Base-by-base conservation (phyloP, 2,797 vertebrate species). In the Spheniscus humboldti region DNA sequence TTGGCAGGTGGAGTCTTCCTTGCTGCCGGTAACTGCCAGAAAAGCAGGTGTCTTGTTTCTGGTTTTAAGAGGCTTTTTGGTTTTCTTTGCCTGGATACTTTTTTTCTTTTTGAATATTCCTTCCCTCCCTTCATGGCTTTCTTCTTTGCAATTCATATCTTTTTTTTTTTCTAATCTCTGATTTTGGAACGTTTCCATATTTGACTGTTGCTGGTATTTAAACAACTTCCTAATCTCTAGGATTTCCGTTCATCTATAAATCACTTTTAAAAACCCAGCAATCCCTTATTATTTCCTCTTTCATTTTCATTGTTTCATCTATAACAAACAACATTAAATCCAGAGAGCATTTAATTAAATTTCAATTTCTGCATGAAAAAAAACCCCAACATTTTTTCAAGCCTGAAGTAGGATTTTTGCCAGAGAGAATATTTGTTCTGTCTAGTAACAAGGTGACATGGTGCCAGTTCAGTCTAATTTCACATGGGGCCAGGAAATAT, bases 181-280 rank as follows among this genome's bases (percentile, higher is more conserved):
- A 59, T 60, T 97, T 93, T 97, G 97, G 95, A 97, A 88, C 52
- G 4, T 83, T 96, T 97, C 97, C 95, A 95, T 88, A 86, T 88
- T 85, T 95, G 79, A 88, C 95, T 94, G 55, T 95, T 25, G 12
- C 81, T 95, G 88, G 83, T 92, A 92, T 96, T 94, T 94, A 80
- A 96, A 95, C 89, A 97, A 95, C 92, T 97, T 97, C 94, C 90
- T 86, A 41, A 97, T 95, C 92, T 84, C 82, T 57, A 93, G 57
- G 94, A 97, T 97, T 97, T 97, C 97, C 94, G 97, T 95, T 96
- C 1, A 1, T 78, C 84, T 85, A 83, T 94, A 97, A 97, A 98
- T 97, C 94, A 97, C 91, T 82, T 91, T 96, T 91, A 87, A 96
- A 96, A 96, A 67, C 71, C 81, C 94, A 88, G 68, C 35, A 95